phyloP scores from a whole-genome alignment of 2,797 vertebrate species.

The Gymnothorax javanicus region DNA sequence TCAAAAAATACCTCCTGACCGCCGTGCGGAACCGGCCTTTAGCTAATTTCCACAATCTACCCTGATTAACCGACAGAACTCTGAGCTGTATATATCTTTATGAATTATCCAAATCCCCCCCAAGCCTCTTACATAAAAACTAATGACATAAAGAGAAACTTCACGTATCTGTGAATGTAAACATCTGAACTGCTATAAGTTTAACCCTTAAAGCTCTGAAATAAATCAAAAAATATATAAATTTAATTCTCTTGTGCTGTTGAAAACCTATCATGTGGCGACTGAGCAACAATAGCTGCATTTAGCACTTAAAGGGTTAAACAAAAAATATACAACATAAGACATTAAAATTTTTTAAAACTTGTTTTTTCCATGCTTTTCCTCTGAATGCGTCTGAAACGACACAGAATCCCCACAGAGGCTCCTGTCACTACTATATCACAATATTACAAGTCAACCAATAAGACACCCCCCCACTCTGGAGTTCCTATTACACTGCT shows the following conservation, averaged over 20 bases:
- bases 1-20: not conserved
- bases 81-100: not conserved
- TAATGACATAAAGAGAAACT: not conserved
- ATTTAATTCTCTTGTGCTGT: too few species aligned
- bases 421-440: not conserved
- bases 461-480: not conserved
- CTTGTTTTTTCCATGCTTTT: not conserved
- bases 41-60: not conserved
- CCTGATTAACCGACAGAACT: not conserved
- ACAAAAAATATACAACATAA: not conserved
- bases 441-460: conserved; percentile 4
- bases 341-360: not conserved
- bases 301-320: too few species aligned
- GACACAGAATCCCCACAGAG: not conserved
- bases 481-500: not conserved
- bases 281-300: too few species aligned
- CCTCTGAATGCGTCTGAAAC: not conserved
- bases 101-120: not conserved
- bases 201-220: not conserved
- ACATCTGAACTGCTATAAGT: too few species aligned
- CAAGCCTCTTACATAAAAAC: not conserved
- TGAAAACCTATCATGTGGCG: too few species aligned
- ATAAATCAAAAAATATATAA: too few species aligned
- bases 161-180: too few species aligned
- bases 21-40: not conserved